These are phyloP conservation scores for Hemithea aestivaria DNA, from an alignment of 2,888 invertebrate genomes.

Conservation along the genomic window DNA sequence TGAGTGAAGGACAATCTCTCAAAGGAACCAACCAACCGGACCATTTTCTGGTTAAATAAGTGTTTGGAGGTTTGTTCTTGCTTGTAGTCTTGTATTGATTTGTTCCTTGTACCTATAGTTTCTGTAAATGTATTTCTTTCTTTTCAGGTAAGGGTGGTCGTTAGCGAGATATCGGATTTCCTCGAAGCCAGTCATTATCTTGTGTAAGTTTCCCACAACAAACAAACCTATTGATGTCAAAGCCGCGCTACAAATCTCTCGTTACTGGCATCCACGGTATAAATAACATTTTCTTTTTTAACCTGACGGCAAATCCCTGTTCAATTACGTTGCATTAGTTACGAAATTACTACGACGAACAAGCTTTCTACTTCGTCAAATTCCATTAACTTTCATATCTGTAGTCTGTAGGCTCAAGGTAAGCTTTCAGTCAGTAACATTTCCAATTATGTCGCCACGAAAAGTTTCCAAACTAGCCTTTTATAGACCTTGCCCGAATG, in stretches of 20 bases:
- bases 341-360: conserved; percentile 34
- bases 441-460: conserved; percentile 31
- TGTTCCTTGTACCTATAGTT: too few relatives aligned
- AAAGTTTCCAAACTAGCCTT: conserved; percentile 5
- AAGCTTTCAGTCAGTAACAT: conserved; percentile 24
- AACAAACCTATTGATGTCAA: conserved; percentile 39
- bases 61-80: too few relatives aligned
- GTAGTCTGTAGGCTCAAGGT: conserved; percentile 17
- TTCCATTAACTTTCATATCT: conserved; percentile 30
- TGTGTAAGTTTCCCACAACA: conserved; percentile 37
- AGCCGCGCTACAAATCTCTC: conserved; percentile 35
- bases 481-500: conserved; percentile 12
- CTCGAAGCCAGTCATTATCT: conserved; percentile 32
- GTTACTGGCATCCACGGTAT: conserved; percentile 25
- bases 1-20: conserved; percentile 5
- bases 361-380: conserved; percentile 31
- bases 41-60: too few relatives aligned
- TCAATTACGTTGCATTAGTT: conserved; percentile 43
- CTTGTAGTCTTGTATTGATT: too few relatives aligned
- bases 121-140: conserved; percentile 20
- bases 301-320: conserved; percentile 27
- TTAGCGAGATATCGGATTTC: conserved; percentile 33
- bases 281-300: conserved; percentile 21
- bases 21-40: too few relatives aligned
- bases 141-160: conserved; percentile 47